These are phyloP conservation scores for human (Homo sapiens) DNA, from an alignment of 2,113 vertebrate genomes.

Conservation along the genomic window DNA sequence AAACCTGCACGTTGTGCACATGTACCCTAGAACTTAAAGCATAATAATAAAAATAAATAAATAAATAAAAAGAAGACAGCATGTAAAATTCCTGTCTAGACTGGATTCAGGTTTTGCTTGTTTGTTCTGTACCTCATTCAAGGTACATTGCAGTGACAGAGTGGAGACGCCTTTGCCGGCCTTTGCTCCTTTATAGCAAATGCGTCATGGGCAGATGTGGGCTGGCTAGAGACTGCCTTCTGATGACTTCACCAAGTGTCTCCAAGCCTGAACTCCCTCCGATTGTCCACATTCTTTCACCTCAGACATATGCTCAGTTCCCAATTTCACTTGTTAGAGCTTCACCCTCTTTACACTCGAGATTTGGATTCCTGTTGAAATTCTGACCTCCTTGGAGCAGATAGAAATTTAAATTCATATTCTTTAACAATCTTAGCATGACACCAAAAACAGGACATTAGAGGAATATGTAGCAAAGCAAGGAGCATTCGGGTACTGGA, in stretches of 20 bases:
- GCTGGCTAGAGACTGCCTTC: neutral
- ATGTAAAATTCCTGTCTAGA: neutral
- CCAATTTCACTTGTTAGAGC: neutral
- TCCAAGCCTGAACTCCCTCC: neutral
- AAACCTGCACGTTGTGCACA: no score
- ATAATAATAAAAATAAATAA: no score
- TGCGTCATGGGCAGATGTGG: neutral
- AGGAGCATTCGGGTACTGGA: neutral
- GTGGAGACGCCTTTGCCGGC: neutral
- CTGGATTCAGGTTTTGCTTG: neutral
- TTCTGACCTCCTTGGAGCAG: neutral
- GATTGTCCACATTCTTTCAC: neutral
- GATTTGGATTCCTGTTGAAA: neutral
- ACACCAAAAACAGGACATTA: neutral
- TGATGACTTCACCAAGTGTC: neutral
- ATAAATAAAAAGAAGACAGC: neutral
- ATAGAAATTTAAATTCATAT: neutral
- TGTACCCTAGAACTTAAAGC: no score
- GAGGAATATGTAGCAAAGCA: neutral
- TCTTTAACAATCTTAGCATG: neutral
- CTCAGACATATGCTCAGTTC: no score
- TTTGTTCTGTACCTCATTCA: neutral
- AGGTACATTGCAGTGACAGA: neutral
- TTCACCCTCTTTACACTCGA: neutral
- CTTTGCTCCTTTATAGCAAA: neutral